A percentile compares a stretch with the other conserved stretches of the same genome.
Evolutionary conservation across 2,888 invertebrate genomes (phyloP).

Genomic region (Brenthis ino): DNA sequence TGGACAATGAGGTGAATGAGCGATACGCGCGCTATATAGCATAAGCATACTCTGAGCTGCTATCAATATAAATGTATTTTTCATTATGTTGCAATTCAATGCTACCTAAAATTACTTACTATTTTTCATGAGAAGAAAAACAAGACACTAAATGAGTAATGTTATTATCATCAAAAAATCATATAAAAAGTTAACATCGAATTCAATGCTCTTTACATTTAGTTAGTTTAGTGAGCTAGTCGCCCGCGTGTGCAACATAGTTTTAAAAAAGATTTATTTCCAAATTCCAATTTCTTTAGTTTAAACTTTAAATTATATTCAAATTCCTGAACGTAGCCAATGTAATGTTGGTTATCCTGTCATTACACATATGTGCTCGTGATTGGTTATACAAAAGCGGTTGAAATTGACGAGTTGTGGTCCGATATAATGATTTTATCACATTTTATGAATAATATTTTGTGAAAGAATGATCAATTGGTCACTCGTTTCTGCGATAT

Average conservation of each 20-base stretch:
- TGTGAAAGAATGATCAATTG: constrained; percentile 44
- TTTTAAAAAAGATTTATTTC: too few species aligned
- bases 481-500: neutral
- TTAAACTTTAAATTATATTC: neutral
- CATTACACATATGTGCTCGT: constrained; percentile 70
- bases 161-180: neutral
- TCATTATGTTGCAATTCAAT: too few species aligned
- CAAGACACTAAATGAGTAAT: too few species aligned
- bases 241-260: neutral
- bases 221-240: neutral
- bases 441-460: constrained; percentile 30
- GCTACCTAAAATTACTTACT: too few species aligned
- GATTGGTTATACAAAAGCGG: constrained; percentile 63
- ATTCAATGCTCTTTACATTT: too few species aligned
- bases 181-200: constrained; percentile 1
- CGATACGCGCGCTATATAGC: too few species aligned
- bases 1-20: too few species aligned
- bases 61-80: too few species aligned
- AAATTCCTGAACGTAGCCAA: constrained; percentile 20
- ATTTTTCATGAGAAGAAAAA: too few species aligned
- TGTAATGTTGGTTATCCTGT: constrained; percentile 54
- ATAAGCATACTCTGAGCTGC: too few species aligned
- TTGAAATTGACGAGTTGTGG: constrained; percentile 33
- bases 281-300: too few species aligned
- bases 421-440: constrained; percentile 32